phyloP scores from a whole-genome alignment of 1,140 invertebrate genomes.

The Atta cephalotes region DNA sequence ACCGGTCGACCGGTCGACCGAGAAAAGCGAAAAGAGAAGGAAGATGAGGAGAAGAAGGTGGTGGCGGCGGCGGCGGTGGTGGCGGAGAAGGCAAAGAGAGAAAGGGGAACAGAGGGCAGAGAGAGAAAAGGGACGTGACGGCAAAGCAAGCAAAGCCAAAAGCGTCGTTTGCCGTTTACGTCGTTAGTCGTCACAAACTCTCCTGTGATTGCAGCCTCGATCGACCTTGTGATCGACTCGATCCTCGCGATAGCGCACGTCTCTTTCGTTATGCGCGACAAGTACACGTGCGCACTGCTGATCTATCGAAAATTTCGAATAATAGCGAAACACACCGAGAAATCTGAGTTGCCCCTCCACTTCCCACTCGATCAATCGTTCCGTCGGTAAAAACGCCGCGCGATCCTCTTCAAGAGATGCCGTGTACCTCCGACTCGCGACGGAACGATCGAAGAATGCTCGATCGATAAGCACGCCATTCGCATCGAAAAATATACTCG shows the following conservation, averaged over 20 bases:
- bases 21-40: slow-evolving; percentile 55
- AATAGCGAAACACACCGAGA: background rate
- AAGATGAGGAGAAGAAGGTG: background rate
- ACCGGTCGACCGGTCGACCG: slow-evolving; percentile 74
- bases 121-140: slow-evolving; percentile 36
- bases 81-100: slow-evolving; percentile 39
- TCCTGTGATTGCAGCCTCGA: background rate
- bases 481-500: background rate
- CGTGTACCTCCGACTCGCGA: no score
- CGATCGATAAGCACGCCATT: slow-evolving; percentile 8
- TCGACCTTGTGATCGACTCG: background rate
- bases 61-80: background rate
- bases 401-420: background rate
- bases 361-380: background rate
- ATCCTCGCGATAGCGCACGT: background rate
- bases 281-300: background rate
- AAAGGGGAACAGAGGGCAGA: slow-evolving; percentile 20
- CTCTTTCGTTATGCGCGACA: slow-evolving; percentile 14
- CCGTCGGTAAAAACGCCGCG: slow-evolving; percentile 43
- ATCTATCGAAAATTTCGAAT: background rate
- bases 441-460: slow-evolving; percentile 23
- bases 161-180: background rate
- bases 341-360: slow-evolving; percentile 29
- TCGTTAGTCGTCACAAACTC: background rate
- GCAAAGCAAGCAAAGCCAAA: background rate